Base-by-base conservation (phyloP, 2,888 invertebrate species). In the Dicycla oo region DNA sequence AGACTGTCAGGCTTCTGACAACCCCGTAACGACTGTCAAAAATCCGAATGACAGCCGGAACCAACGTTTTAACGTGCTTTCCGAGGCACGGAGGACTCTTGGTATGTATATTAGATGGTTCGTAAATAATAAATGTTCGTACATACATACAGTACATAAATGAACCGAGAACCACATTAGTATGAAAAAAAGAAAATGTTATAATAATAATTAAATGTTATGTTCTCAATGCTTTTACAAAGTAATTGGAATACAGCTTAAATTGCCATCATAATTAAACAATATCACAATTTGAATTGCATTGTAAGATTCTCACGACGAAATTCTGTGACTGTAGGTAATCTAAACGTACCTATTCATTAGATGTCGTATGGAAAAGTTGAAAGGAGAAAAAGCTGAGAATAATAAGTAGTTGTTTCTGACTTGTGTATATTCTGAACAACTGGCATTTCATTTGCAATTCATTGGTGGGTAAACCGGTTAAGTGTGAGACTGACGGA, bases 361-460 rank as follows among this genome's bases (percentile, higher is more conserved):
- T 30, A 13, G 8, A 47, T 40, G 40, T 23, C 11, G 38, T 40
- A 34, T 47, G 38, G 15, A 23, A 15, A 47, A 40, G 18, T 18
- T 13, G 7, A 13, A 18, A 26, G 13, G 7, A 69, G 40, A 60
- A 71, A 65, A 38, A 49, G 20, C 23, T n/a, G 7, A 58, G 20
- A 47, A 64, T 63, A 64, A 53, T 30, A 75, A 11, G 45, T 38
- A 23, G 53, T 15, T 34, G 40, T 60, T 66, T 43, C 47, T 30
- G 38, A 38, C 45, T 69, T 11, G 26, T 15, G 20, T 66, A 63
- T n/a, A 69, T 78, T 66, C 71, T 73, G 68, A 70, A 81, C 69
- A 51, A 65, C 60, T 82, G 79, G 61, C 69, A 75, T 80, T 81
- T 74, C 38, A 71, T 82, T 81, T 82, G 61, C 69, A 72, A 78